These are phyloP conservation scores for Turritopsis dohrnii DNA, from an alignment of 30 jellyfish, hydroid and myxozoan species.

Conservation along the genomic window DNA sequence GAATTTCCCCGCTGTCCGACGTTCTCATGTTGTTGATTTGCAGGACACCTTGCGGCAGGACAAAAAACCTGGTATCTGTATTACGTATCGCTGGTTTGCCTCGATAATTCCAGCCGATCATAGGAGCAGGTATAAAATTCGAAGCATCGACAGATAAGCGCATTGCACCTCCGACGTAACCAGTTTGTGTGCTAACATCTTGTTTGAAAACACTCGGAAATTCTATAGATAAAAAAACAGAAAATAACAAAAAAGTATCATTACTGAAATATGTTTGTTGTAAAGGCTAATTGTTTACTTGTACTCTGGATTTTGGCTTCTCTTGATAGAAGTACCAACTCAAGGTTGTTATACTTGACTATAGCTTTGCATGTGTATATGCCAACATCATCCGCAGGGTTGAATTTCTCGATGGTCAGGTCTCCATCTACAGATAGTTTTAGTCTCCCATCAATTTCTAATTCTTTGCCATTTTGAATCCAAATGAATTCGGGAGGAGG, in stretches of 20 bases:
- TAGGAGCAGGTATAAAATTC: constrained; percentile 69
- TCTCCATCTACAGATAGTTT: constrained; percentile 48
- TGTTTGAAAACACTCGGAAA: constrained; percentile 12
- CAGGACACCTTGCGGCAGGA: constrained; percentile 75
- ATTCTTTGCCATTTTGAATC: constrained; percentile 56
- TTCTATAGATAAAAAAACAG: background rate
- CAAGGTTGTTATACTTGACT: constrained; percentile 31
- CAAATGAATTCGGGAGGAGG: constrained; percentile 74
- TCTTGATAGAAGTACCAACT: constrained; percentile 37
- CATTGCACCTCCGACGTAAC: constrained; percentile 65
- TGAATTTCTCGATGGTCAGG: constrained; percentile 42
- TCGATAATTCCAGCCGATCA: constrained; percentile 73
- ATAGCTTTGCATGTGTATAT: constrained; percentile 54
- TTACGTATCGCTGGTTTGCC: constrained; percentile 45
- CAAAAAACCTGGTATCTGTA: constrained; percentile 60
- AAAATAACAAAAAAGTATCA: background rate
- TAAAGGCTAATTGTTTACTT: constrained; percentile 29
- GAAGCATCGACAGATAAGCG: constrained; percentile 56
- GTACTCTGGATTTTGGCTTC: constrained; percentile 41
- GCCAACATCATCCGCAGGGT: constrained; percentile 48
- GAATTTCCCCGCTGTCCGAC: constrained; percentile 66
- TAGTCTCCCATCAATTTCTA: constrained; percentile 23
- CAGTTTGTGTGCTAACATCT: constrained; percentile 16
- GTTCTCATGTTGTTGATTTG: constrained; percentile 37
- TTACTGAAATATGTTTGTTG: too few species aligned